Evolutionary conservation across 37 sponge, comb jelly and placozoan species (phyloP).

Genomic region (Hexactinellida sp.): DNA sequence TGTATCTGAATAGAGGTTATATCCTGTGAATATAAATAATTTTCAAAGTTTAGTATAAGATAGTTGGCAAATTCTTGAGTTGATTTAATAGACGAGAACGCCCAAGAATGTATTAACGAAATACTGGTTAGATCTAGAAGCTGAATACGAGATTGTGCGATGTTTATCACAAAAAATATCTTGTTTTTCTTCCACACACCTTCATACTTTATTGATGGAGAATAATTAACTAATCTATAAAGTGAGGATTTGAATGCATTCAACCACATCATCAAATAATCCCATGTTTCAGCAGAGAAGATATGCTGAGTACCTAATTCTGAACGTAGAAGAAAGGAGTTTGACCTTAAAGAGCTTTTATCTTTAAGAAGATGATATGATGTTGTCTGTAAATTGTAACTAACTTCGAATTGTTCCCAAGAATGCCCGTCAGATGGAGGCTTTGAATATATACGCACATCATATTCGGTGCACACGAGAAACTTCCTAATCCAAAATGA

Average conservation of each 20-base stretch:
- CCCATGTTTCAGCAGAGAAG: neutral
- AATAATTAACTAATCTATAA: neutral
- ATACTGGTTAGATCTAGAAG: neutral
- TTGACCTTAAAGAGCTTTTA: neutral
- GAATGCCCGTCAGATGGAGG: neutral
- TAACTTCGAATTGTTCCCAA: neutral
- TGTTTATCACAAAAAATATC: neutral
- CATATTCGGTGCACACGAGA: neutral
- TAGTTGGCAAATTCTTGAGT: neutral
- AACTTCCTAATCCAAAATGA: neutral
- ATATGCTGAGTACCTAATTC: neutral
- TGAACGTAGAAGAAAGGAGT: neutral
- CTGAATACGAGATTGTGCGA: neutral
- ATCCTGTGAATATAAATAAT: neutral
- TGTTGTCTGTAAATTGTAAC: neutral
- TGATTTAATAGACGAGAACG: neutral
- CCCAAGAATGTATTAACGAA: neutral
- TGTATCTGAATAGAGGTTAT: neutral
- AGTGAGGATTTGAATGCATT: neutral
- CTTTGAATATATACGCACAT: neutral
- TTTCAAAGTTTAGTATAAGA: neutral
- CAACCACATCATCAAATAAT: neutral
- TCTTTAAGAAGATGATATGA: neutral
- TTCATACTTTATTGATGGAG: neutral
- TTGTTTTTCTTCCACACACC: neutral